Evolutionary conservation across 2,113 vertebrate species (phyloP).

Genomic region (Tangachromis dhanisi): DNA sequence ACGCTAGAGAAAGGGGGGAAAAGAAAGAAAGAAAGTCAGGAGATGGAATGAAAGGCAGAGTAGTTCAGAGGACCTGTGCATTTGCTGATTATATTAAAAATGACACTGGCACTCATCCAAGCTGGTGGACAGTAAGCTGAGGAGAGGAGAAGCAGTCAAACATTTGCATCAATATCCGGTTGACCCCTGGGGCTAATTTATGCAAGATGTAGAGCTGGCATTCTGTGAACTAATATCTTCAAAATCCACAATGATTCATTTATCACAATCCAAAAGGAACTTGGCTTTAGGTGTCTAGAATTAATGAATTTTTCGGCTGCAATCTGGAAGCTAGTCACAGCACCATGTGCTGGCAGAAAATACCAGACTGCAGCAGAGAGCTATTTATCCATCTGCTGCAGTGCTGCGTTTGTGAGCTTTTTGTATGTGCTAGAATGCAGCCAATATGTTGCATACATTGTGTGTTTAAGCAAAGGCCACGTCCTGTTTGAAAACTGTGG

Average conservation of each 20-base stretch:
- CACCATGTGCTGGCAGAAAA: slow-evolving; percentile 39
- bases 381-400: slow-evolving; percentile 47
- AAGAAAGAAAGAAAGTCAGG: neutral
- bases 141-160: slow-evolving; percentile 18
- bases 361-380: slow-evolving; percentile 39
- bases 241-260: slow-evolving; percentile 56
- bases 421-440: neutral
- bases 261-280: slow-evolving; percentile 45
- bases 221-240: slow-evolving; percentile 48
- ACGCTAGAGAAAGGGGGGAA: neutral
- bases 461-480: neutral
- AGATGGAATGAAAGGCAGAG: neutral
- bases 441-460: neutral
- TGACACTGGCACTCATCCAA: slow-evolving; percentile 18
- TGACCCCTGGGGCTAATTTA: slow-evolving; percentile 53
- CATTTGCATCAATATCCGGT: slow-evolving; percentile 53
- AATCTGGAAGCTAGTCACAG: slow-evolving; percentile 38
- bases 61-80: neutral
- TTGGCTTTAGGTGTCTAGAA: slow-evolving; percentile 49
- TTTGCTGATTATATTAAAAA: slow-evolving; percentile 36
- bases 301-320: slow-evolving; percentile 43
- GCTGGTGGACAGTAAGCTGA: slow-evolving; percentile 4
- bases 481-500: neutral
- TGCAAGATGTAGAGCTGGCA: slow-evolving; percentile 38
- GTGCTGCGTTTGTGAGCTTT: neutral